Conservation (phyloP, 2,888 invertebrate genomes). For the Epinotia ramella region DNA sequence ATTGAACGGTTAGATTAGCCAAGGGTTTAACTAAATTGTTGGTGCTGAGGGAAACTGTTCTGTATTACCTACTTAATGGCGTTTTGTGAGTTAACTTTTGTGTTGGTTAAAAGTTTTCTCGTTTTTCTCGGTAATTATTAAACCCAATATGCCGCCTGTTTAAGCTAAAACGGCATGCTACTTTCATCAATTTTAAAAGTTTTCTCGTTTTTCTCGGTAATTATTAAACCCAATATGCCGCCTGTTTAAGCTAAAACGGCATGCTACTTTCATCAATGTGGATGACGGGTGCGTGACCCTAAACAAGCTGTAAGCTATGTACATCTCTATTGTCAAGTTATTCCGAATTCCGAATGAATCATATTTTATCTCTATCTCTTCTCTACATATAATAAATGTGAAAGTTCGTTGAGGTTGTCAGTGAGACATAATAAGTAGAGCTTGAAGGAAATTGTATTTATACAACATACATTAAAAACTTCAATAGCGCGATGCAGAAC, state of each 20-base stretch:
- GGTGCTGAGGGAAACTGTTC: slow-evolving; percentile 29
- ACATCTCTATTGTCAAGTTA: too few relatives aligned
- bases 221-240: not conserved
- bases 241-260: not conserved
- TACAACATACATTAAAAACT: too few relatives aligned
- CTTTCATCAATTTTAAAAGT: not conserved
- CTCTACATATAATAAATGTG: too few relatives aligned
- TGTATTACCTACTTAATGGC: slow-evolving; percentile 24
- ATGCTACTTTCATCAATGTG: not conserved
- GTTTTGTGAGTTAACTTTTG: slow-evolving; percentile 21
- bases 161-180: not conserved
- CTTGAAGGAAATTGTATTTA: too few relatives aligned
- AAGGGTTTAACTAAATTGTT: slow-evolving; percentile 39
- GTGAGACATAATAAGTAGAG: too few relatives aligned
- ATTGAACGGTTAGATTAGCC: slow-evolving; percentile 36
- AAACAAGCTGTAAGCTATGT: not conserved
- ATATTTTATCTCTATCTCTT: too few relatives aligned
- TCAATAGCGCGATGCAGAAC: too few relatives aligned
- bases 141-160: not conserved
- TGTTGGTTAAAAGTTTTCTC: not conserved
- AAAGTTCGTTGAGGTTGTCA: too few relatives aligned
- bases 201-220: not conserved
- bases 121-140: not conserved
- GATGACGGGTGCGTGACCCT: not conserved
- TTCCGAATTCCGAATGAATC: too few relatives aligned